These are phyloP conservation scores for Xanthorhoe designata DNA, from an alignment of 2,888 invertebrate genomes.

Conservation along the genomic window DNA sequence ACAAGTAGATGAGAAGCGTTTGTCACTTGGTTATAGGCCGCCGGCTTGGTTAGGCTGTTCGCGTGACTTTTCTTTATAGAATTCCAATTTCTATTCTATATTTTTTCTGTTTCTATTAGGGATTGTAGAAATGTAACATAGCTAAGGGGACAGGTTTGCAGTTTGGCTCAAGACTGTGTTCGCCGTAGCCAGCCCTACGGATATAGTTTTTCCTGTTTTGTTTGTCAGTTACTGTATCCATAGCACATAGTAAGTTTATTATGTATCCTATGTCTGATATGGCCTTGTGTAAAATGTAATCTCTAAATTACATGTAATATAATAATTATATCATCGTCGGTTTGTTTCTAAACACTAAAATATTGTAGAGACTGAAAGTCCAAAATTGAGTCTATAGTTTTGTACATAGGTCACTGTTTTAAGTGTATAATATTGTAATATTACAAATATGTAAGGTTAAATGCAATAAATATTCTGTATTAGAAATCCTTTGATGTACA, in stretches of 20 bases:
- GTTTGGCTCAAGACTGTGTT: slow-evolving; percentile 1
- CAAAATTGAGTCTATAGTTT: slow-evolving; percentile 85
- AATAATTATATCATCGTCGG: slow-evolving; percentile 59
- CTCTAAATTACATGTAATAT: slow-evolving; percentile 51
- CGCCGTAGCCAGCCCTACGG: slow-evolving; percentile 32
- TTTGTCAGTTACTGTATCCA: slow-evolving; percentile 9
- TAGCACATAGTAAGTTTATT: slow-evolving; percentile 19
- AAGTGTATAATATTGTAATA: slow-evolving; percentile 78
- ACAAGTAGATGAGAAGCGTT: no score
- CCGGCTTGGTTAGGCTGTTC: no score
- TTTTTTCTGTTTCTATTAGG: no score
- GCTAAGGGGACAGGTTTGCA: neutral
- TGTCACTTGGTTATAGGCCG: no score
- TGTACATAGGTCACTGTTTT: slow-evolving; percentile 83
- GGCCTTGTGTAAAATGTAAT: slow-evolving; percentile 76
- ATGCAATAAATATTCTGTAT: slow-evolving; percentile 83
- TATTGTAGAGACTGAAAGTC: slow-evolving; percentile 85
- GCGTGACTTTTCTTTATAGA: no score
- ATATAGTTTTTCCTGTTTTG: neutral
- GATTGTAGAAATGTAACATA: no score
- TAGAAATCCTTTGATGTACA: slow-evolving; percentile 76
- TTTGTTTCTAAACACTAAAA: slow-evolving; percentile 64
- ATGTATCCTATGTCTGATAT: slow-evolving; percentile 59
- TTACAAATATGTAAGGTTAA: slow-evolving; percentile 79
- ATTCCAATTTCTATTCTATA: neutral